A percentile compares a stretch with the other conserved stretches of the same genome.
Evolutionary conservation across 2,888 invertebrate genomes (phyloP).

Genomic region (Sussaba pulchella): DNA sequence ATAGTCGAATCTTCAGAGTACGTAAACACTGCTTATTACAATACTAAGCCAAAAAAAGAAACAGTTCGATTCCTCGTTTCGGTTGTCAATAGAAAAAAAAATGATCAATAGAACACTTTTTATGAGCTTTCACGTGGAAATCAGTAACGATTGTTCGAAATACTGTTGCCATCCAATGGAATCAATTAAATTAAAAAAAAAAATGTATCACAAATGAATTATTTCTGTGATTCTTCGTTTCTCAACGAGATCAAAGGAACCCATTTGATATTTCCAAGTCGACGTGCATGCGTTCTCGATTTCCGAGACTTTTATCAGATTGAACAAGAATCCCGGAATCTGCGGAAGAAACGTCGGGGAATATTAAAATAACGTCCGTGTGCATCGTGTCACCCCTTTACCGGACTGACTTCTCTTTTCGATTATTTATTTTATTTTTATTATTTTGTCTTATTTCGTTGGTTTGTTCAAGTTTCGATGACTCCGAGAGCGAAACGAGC

Average conservation of each 20-base stretch:
- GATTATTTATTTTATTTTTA: conserved; percentile 49
- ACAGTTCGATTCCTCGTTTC: too few relatives aligned
- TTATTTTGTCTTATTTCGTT: conserved; percentile 65
- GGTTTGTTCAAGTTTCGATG: conserved; percentile 54
- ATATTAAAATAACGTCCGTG: conserved; percentile 51
- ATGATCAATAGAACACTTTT: too few relatives aligned
- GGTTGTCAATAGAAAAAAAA: too few relatives aligned
- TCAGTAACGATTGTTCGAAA: too few relatives aligned
- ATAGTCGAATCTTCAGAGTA: conserved; percentile 1
- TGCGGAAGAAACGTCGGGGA: conserved; percentile 35
- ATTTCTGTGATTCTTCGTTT: background rate
- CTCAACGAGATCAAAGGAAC: conserved; percentile 1
- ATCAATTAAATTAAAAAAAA: too few relatives aligned
- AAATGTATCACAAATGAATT: conserved; percentile 10
- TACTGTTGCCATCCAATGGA: too few relatives aligned
- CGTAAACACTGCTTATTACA: too few relatives aligned
- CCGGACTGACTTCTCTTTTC: conserved; percentile 29
- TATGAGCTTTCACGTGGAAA: too few relatives aligned
- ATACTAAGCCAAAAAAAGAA: too few relatives aligned
- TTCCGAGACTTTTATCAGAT: conserved; percentile 24
- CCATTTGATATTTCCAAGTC: conserved; percentile 45
- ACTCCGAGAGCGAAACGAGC: conserved; percentile 60
- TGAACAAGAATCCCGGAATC: conserved; percentile 33
- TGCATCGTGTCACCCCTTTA: conserved; percentile 18
- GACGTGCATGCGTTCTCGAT: conserved; percentile 24